Conservation (phyloP, 2,113 vertebrate genomes). For the Perccottus glenii region DNA sequence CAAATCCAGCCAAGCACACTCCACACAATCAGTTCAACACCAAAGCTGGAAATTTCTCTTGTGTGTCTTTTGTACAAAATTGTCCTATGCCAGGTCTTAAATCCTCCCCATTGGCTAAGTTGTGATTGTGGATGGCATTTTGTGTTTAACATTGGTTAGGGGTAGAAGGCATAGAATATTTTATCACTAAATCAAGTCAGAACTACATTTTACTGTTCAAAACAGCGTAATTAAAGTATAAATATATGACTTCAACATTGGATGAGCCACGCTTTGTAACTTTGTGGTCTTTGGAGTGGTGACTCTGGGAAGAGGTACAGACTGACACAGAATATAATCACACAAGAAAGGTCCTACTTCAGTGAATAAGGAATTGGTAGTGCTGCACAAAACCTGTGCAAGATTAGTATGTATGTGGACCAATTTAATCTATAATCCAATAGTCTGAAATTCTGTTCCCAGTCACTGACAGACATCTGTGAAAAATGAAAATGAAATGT, state of each 20-base stretch:
- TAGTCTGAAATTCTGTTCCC: too few species aligned
- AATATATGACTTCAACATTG: not conserved
- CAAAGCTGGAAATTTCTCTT: not conserved
- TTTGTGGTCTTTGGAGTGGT: too few species aligned
- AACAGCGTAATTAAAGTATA: too few species aligned
- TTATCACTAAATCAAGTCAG: not conserved
- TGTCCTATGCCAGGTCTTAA: too few species aligned
- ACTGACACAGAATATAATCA: too few species aligned
- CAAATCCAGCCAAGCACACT: constrained; percentile 3
- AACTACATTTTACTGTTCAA: not conserved
- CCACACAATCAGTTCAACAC: constrained; percentile 1
- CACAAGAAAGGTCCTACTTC: too few species aligned
- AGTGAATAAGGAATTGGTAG: too few species aligned
- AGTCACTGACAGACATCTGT: constrained; percentile 45
- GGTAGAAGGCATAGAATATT: not conserved
- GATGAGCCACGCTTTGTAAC: too few species aligned
- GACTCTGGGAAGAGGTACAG: not conserved
- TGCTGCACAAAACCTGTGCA: too few species aligned
- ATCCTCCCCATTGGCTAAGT: too few species aligned
- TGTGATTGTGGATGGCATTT: too few species aligned
- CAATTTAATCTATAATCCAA: constrained; percentile 37
- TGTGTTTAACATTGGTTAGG: not conserved
- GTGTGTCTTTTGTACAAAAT: not conserved
- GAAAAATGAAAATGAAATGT: constrained; percentile 34
- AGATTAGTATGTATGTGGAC: constrained; percentile 9